These are phyloP conservation scores for Sarcoramphus papa DNA, from an alignment of 2,797 vertebrate species.

Conservation along the genomic window DNA sequence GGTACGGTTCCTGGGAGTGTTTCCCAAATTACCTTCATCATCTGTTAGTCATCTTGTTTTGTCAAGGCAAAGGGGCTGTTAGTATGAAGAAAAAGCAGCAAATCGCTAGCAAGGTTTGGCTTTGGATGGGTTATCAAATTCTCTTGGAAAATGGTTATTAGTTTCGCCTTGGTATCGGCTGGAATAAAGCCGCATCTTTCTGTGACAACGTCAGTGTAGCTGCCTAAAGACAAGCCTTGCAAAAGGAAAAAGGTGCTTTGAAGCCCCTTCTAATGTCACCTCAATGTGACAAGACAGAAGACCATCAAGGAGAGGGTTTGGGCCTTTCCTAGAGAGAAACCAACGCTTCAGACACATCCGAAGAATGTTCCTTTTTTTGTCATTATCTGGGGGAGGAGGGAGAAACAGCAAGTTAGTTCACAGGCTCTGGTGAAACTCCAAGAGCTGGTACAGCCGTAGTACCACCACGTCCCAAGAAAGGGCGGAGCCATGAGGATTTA, in stretches of 20 bases:
- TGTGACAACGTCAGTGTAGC: not conserved
- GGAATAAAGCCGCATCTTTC: not conserved
- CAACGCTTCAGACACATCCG: accelerated
- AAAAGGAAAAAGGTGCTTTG: not conserved
- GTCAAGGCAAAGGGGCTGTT: not conserved
- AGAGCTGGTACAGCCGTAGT: accelerated
- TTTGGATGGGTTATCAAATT: not conserved
- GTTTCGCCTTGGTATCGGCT: not conserved
- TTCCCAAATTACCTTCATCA: not conserved
- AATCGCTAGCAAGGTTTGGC: not conserved
- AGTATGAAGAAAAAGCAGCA: not conserved
- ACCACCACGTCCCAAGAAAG: no score
- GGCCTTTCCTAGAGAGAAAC: not conserved
- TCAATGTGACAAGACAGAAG: no score
- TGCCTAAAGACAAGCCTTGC: not conserved
- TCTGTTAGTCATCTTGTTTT: not conserved
- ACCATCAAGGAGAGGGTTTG: no score
- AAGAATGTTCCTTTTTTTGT: not conserved
- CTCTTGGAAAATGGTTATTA: not conserved
- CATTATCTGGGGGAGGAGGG: not conserved
- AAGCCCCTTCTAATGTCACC: not conserved
- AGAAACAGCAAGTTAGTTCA: not conserved
- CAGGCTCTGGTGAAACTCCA: not conserved
- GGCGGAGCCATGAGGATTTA: no score
- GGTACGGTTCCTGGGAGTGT: not conserved